A percentile compares a stretch with the other conserved stretches of the same genome.
Conservation (phyloP, 2,888 invertebrate species). For the Girardia tigrina region DNA sequence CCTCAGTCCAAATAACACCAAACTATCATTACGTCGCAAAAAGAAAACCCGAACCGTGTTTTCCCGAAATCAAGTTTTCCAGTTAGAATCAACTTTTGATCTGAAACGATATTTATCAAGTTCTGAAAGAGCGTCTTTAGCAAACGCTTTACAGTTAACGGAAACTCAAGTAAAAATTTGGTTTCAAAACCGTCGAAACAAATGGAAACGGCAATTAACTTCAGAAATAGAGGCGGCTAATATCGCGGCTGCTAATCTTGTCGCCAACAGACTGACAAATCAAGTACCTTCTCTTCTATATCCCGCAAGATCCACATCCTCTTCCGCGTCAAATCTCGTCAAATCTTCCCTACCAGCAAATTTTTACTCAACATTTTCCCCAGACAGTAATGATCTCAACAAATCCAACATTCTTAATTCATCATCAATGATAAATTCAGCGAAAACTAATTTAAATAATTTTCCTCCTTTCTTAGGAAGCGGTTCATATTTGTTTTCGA, state of each 20-base stretch:
- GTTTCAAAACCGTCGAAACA: conserved; percentile 51
- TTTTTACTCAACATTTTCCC: conserved; percentile 13
- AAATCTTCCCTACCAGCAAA: conserved; percentile 9
- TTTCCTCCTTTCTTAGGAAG: background rate
- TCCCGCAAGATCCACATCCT: background rate
- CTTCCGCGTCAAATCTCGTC: background rate
- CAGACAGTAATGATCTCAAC: background rate
- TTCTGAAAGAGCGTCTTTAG: conserved; percentile 49
- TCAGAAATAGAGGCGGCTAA: conserved; percentile 61
- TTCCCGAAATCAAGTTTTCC: conserved; percentile 50
- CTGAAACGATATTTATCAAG: conserved; percentile 50
- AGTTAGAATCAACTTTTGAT: conserved; percentile 50
- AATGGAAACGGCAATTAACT: conserved; percentile 51
- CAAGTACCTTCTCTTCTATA: conserved; percentile 7
- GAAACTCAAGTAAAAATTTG: conserved; percentile 52
- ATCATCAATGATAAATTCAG: background rate
- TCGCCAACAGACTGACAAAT: conserved; percentile 61
- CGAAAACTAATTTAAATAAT: background rate
- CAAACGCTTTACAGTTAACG: conserved; percentile 47
- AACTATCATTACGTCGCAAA: conserved; percentile 40
- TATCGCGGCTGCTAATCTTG: conserved; percentile 59
- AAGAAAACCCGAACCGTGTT: conserved; percentile 51
- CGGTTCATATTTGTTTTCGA: background rate
- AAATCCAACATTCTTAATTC: background rate
- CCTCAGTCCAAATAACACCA: background rate